Conservation (phyloP, 2,113 vertebrate species). For the Xiphias gladius region DNA sequence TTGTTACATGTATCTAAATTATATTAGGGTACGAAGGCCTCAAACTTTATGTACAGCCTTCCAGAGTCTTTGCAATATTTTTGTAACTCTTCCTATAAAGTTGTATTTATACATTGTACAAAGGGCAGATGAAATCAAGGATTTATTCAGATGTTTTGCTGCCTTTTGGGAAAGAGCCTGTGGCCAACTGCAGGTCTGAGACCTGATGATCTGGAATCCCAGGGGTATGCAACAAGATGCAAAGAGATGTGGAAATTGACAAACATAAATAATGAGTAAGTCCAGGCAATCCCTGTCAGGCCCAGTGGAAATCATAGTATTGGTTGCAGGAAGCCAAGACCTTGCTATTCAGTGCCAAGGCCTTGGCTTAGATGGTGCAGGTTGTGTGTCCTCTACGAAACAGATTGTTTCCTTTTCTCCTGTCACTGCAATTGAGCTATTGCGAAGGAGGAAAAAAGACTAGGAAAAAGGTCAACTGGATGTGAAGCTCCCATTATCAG, state of each 20-base stretch:
- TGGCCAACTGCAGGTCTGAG: constrained; percentile 24
- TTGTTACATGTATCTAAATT: neutral
- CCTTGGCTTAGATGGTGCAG: constrained; percentile 70
- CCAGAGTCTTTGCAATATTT: constrained; percentile 40
- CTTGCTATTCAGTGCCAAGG: constrained; percentile 60
- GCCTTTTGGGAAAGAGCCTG: constrained; percentile 36
- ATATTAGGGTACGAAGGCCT: constrained; percentile 3
- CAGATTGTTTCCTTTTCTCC: constrained; percentile 79
- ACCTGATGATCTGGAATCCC: constrained; percentile 55
- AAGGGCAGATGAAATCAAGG: constrained; percentile 62
- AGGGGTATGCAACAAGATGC: constrained; percentile 64
- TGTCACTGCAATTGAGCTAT: constrained; percentile 81
- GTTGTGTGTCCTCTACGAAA: constrained; percentile 73
- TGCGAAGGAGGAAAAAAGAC: constrained; percentile 72
- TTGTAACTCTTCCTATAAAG: constrained; percentile 37
- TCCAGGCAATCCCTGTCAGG: constrained; percentile 44
- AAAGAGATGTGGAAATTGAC: constrained; percentile 63
- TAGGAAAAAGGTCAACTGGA: constrained; percentile 85
- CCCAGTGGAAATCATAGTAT: constrained; percentile 67
- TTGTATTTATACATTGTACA: constrained; percentile 61
- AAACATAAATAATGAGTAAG: constrained; percentile 73
- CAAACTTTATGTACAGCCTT: constrained; percentile 26
- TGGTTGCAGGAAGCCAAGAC: constrained; percentile 61
- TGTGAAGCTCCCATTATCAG: constrained; percentile 85
- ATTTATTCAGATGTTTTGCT: constrained; percentile 61